Percentiles rank a stretch among this genome's conserved stretches.
Conservation (phyloP, 2,797 vertebrate species). For the Takifugu rubripes region DNA sequence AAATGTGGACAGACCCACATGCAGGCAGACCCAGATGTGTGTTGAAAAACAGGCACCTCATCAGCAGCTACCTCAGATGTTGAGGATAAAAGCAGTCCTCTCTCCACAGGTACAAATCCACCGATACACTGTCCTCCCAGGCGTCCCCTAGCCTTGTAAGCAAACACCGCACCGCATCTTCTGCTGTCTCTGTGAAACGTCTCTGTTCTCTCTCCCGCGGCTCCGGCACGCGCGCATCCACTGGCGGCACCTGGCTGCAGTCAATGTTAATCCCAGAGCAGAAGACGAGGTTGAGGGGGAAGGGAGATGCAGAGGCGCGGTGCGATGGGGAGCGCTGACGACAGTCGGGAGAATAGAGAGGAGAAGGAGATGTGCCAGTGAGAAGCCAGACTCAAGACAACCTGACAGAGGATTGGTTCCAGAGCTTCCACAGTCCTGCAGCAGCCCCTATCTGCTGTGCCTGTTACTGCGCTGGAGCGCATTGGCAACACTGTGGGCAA, state of each 20-base stretch:
- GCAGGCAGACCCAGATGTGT: constrained; percentile 20
- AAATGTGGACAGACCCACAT: constrained; percentile 34
- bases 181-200: constrained; percentile 46
- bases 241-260: constrained; percentile 41
- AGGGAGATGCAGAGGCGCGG: constrained; percentile 46
- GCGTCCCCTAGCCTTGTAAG: constrained; percentile 67
- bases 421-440: constrained; percentile 67
- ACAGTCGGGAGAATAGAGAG: constrained; percentile 63
- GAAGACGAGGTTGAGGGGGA: constrained; percentile 43
- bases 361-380: constrained; percentile 63
- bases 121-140: constrained; percentile 55
- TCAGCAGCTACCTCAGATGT: constrained; percentile 51
- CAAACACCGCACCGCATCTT: constrained; percentile 52
- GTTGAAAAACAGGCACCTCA: constrained; percentile 52
- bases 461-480: constrained; percentile 47
- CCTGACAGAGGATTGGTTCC: constrained; percentile 65
- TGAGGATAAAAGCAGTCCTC: constrained; percentile 38
- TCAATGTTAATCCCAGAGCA: constrained; percentile 60
- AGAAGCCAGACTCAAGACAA: constrained; percentile 66
- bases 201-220: constrained; percentile 40
- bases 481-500: constrained; percentile 9
- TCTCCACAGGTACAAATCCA: constrained; percentile 55
- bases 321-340: constrained; percentile 62
- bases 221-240: constrained; percentile 13
- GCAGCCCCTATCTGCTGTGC: constrained; percentile 60